Base-by-base conservation (phyloP, 2,888 invertebrate species). In the Idaea dimidiata region DNA sequence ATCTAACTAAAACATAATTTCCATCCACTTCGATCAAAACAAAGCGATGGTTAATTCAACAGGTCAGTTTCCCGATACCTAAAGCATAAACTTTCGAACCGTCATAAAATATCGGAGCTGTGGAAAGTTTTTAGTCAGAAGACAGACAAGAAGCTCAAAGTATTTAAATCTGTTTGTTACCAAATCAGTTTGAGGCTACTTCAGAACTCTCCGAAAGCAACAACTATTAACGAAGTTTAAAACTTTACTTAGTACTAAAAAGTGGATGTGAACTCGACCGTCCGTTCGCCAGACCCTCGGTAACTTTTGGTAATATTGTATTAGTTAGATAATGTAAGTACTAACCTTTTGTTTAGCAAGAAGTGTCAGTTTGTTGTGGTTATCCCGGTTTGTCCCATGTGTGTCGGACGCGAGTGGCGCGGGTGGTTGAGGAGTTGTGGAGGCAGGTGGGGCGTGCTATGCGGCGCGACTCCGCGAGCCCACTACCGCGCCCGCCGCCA, bases 401-500 rank as follows among this genome's bases (percentile, higher is more conserved):
- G 73, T 63, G 54, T 61, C 58, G 66, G 59, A 59, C 62, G 63
- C 63, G 58, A 66, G 63, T 61, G 63, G 64, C 68, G 69, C 66
- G 72, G 68, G 71, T 64, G 67, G 68, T 54, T 61, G 74, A 69
- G 71, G 73, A 68, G 74, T 66, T 68, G 77, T 75, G 76, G 74
- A 73, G 81, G 79, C 74, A 74, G 81, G 78, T 71, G 78, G 79
- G 82, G 86, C 90, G 89, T 86, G 86, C 85, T 80, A 71, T 82
- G 79, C 84, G 81, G 70, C 80, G 83, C 76, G 83, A 70, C 75
- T 80, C 81, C 84, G 79, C 82, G 86, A 81, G 83, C 82, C 86
- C 86, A 91, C 91, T 91, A 88, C 89, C 88, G 88, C 86, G 84
- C 81, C 82, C 76, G 78, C 72, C 77, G 77, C 78, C 72, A 76